phyloP scores from a whole-genome alignment of 2,797 vertebrate genomes.

The Mormyrops attenuatus region DNA sequence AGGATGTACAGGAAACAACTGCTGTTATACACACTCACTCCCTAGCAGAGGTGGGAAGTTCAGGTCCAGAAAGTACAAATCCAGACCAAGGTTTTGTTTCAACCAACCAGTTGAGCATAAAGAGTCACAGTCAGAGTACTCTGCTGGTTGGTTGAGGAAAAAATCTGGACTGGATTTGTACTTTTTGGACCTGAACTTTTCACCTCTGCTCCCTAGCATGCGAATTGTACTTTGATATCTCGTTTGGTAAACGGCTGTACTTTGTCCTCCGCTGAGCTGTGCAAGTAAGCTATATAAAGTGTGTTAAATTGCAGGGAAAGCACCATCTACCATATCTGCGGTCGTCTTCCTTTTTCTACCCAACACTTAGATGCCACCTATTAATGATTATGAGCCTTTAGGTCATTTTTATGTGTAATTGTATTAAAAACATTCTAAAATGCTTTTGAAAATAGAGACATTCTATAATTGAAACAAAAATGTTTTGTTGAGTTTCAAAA shows the following conservation, averaged over 20 bases:
- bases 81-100: not conserved
- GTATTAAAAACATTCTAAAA: not conserved
- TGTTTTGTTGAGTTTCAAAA: not conserved
- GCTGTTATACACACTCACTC: constrained; percentile 37
- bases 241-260: not conserved
- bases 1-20: constrained; percentile 31
- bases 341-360: not conserved
- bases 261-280: constrained; percentile 25
- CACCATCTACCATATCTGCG: not conserved
- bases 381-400: not conserved
- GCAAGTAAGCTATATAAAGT: not conserved
- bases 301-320: not conserved
- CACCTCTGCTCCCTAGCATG: not conserved
- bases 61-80: not conserved
- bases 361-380: not conserved
- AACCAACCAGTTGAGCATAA: not conserved
- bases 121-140: not conserved
- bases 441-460: not conserved
- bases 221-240: constrained; percentile 11
- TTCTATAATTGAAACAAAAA: not conserved
- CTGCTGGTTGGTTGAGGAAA: not conserved
- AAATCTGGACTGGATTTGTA: not conserved
- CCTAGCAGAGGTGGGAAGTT: not conserved
- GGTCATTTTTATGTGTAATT: not conserved
- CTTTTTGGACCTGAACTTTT: not conserved